Percentiles rank a stretch among this genome's conserved stretches.
phyloP scores from a whole-genome alignment of 2,797 vertebrate species.

The Siniperca scherzeri region DNA sequence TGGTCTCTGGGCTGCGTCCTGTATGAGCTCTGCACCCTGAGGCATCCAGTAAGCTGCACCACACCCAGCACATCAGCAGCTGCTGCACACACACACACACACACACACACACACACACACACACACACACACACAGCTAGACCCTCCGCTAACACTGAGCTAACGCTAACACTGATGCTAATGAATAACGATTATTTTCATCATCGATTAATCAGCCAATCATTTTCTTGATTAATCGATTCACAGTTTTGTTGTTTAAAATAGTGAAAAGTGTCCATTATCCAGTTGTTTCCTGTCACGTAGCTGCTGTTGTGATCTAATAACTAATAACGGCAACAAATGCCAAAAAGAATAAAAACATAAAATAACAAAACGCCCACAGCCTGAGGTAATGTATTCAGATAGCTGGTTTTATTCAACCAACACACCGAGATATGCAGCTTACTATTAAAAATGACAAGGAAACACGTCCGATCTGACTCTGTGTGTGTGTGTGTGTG shows the following conservation, averaged over 20 bases:
- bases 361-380: too few species aligned
- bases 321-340: background rate
- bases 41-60: constrained; percentile 91
- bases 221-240: too few species aligned
- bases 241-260: too few species aligned
- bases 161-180: constrained; percentile 1
- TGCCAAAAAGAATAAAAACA: background rate
- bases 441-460: too few species aligned
- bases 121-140: background rate
- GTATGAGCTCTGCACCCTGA: constrained; percentile 94
- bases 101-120: constrained; percentile 1
- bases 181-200: too few species aligned
- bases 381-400: too few species aligned
- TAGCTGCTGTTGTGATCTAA: too few species aligned
- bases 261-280: too few species aligned
- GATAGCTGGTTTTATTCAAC: too few species aligned
- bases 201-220: too few species aligned
- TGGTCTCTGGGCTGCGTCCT: constrained; percentile 97
- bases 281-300: background rate
- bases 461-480: too few species aligned
- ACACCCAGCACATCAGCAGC: constrained; percentile 25
- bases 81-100: constrained; percentile 15
- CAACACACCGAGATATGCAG: too few species aligned
- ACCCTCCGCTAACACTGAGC: constrained; percentile 1
- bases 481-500: background rate